Evolutionary conservation across 2,888 invertebrate genomes (phyloP), one percentile per base, ranked within the genome.

Genomic region (Eucriotettix oculatus): DNA sequence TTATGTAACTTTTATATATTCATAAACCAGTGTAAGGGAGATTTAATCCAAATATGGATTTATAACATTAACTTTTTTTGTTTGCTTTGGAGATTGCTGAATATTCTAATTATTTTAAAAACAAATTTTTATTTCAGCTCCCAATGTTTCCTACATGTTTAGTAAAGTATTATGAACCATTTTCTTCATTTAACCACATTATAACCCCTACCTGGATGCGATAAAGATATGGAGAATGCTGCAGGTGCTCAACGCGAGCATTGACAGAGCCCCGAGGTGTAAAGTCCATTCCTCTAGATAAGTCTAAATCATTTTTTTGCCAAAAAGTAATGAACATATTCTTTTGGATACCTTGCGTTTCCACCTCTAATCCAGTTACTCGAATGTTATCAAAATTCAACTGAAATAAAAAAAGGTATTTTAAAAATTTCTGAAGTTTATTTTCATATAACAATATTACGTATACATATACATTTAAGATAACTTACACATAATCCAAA

Each of bases 281-380:
- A 55, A 73, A 73, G 61, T 73, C 71, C 40, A 74, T 63, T 10
- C 74, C 74, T n/a, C 71, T 65, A 10, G 70, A 67, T n/a, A 74
- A 62, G 57, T 73, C 70, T 9, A 74, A 64, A 29, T 71, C 70
- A 14, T 68, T 68, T 60, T 69, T 66, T 62, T 68, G 67, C 72
- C 72, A 74, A 64, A 66, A 68, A 16, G 71, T 72, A 9, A 44
- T 54, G 10, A 69, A 59, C 29, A 59, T 57, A 62, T 68, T 69
- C 10, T 59, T 59, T 1, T 55, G 53, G 11, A 52, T 60, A 59
- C 54, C 52, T 12, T 60, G 16, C 9, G 56, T 60, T 14, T 11
- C 43, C 14, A 64, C 57, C 10, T 61, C 57, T 43, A 60, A 54
- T 9, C n/a, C 52, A 16, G 53, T 42, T 11, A 62, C 52, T 16